Evolutionary conservation across 2,888 invertebrate genomes (phyloP).

Genomic region (Drosophila lacicola): DNA sequence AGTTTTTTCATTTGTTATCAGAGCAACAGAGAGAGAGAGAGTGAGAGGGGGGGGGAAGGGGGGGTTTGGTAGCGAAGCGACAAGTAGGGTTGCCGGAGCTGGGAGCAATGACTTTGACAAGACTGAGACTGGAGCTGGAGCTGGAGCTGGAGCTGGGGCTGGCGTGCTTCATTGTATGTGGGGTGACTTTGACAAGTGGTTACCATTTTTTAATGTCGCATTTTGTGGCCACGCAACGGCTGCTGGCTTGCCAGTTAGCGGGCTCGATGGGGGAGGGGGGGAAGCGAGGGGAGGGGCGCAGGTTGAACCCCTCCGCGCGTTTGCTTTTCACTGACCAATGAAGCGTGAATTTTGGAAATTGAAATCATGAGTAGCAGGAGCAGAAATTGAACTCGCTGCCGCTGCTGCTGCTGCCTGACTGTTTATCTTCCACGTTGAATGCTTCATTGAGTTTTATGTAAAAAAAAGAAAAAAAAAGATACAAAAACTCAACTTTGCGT

Average conservation of each 20-base stretch:
- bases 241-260: background rate
- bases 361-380: conserved; percentile 66
- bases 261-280: background rate
- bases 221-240: conserved; percentile 56
- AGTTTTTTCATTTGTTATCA: conserved; percentile 35
- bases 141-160: too few species aligned
- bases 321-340: conserved; percentile 67
- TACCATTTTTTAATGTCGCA: conserved; percentile 78
- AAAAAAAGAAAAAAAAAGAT: conserved; percentile 31
- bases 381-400: conserved; percentile 36
- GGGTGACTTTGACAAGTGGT: conserved; percentile 68
- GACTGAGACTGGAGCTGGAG: too few species aligned
- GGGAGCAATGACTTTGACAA: conserved; percentile 2
- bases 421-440: conserved; percentile 65
- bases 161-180: too few species aligned
- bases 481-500: conserved; percentile 5
- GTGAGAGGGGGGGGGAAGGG: background rate
- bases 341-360: conserved; percentile 77
- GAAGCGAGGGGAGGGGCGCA: background rate
- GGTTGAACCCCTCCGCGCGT: background rate
- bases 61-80: background rate
- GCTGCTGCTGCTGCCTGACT: conserved; percentile 27
- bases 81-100: background rate
- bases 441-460: conserved; percentile 75
- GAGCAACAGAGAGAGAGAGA: background rate